Evolutionary conservation across 2,113 vertebrate genomes (phyloP), one percentile per base, ranked within the genome.

Genomic region (Atlantisia rogersi): DNA sequence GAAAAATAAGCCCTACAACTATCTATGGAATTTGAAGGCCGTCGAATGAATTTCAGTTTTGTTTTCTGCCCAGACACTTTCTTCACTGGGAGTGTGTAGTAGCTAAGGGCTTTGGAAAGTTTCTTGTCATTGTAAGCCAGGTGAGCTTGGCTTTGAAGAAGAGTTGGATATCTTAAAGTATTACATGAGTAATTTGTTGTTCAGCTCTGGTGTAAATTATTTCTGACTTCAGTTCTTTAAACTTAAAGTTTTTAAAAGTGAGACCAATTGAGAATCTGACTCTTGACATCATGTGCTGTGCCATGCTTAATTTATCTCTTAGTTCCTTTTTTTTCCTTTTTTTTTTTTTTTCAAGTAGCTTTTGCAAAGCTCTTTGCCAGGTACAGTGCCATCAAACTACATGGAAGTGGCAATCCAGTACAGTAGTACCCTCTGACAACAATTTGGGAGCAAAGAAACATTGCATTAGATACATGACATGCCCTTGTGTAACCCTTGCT

Each of bases 391-490:
- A 46, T 71, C 39, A 87, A 50, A 63, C 37, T 59, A 14, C 21
- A 2, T 37, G 22, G 12, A 55, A 82, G 25, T 42, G 8, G 24
- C 28, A 67, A 13, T 59, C 50, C n/a, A 46, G 9, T 46, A 16
- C 26, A 67, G 28, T 53, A 58, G 59, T 25, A 35, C 14, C 18
- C 21, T 63, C 60, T 82, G 53, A 60, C 29, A 67, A 15, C 8
- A 29, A 8, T 48, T 52, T 39, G 32, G 32, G 14, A 85, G 3
- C 20, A 74, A 64, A 79, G 26, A 13, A 50, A 32, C 40, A 9
- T n/a, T 62, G 31, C 22, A 13, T 67, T 67, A 42, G 44, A 32
- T 59, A 81, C 0, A 0, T 26, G 69, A 8, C 32, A 7, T 52
- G 21, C 8, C 29, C 11, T 32, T 11, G 17, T 32, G 20, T 74